phyloP scores from a whole-genome alignment of 2,888 invertebrate species.

The Brachyptera risi region DNA sequence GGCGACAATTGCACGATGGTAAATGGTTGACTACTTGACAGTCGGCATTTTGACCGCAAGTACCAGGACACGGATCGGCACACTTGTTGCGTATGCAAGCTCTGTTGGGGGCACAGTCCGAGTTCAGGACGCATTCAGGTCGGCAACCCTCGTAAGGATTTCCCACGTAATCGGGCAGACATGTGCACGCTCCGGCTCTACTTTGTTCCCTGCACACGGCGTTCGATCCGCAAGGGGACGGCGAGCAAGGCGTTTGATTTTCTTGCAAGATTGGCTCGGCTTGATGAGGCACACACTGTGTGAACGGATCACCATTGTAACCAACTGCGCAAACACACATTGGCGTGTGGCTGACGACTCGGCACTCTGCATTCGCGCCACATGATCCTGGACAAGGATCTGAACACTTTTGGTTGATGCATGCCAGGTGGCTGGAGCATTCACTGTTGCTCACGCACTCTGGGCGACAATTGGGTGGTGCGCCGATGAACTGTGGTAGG shows the following conservation, averaged over 20 bases:
- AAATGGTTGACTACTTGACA: constrained; percentile 73
- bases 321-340: constrained; percentile 64
- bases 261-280: constrained; percentile 31
- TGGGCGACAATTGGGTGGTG: constrained; percentile 53
- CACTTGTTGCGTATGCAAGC: constrained; percentile 77
- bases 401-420: constrained; percentile 42
- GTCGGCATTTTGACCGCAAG: constrained; percentile 69
- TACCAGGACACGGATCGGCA: constrained; percentile 67
- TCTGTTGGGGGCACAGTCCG: constrained; percentile 51
- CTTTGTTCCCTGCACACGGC: constrained; percentile 50
- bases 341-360: constrained; percentile 70
- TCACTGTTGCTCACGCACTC: constrained; percentile 39
- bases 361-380: constrained; percentile 68
- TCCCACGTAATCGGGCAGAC: constrained; percentile 39
- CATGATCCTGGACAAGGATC: constrained; percentile 65
- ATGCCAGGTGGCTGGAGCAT: constrained; percentile 39
- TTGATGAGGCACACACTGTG: constrained; percentile 50
- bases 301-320: constrained; percentile 72
- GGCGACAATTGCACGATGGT: constrained; percentile 67
- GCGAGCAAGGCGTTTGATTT: constrained; percentile 55
- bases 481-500: constrained; percentile 60
- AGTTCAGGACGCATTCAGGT: constrained; percentile 38
- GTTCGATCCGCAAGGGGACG: constrained; percentile 47
- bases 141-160: constrained; percentile 39
- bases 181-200: constrained; percentile 36